A percentile compares a stretch with the other conserved stretches of the same genome.
Conservation (phyloP, 2,797 vertebrate genomes). For the Tapirus indicus region DNA sequence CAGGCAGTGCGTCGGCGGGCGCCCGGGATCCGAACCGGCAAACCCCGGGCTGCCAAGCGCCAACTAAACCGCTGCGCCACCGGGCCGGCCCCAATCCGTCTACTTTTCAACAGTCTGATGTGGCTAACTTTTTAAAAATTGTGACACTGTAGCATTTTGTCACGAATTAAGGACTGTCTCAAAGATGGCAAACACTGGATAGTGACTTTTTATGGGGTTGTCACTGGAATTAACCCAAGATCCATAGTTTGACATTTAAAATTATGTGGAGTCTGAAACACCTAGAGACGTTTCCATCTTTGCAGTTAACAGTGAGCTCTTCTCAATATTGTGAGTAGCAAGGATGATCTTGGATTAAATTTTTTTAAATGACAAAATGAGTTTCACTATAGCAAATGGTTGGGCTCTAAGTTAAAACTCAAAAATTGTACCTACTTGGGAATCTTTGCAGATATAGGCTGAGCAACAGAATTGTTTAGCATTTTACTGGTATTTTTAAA, state of each 20-base stretch:
- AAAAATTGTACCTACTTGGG: background rate
- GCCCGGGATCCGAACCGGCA: too few relatives aligned
- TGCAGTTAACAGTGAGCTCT: background rate
- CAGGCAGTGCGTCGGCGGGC: too few relatives aligned
- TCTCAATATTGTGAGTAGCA: background rate
- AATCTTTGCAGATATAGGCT: background rate
- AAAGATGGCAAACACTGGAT: background rate
- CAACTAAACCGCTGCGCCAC: too few relatives aligned
- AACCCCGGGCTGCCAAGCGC: too few relatives aligned
- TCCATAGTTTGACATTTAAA: background rate
- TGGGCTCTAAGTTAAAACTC: background rate
- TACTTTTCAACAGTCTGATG: background rate
- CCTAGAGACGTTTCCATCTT: background rate
- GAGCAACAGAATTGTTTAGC: background rate
- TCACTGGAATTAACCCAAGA: background rate
- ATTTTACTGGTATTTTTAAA: slow-evolving; percentile 3
- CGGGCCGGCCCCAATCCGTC: too few relatives aligned
- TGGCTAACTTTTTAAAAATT: slow-evolving; percentile 15
- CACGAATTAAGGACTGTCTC: background rate
- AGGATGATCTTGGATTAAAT: background rate
- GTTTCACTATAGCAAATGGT: background rate
- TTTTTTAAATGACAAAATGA: background rate
- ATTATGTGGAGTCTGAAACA: background rate
- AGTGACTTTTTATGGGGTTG: background rate
- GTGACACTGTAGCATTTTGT: background rate